Base-by-base conservation (phyloP, 1,140 invertebrate genomes). In the Pseudomyrmex sp. region DNA sequence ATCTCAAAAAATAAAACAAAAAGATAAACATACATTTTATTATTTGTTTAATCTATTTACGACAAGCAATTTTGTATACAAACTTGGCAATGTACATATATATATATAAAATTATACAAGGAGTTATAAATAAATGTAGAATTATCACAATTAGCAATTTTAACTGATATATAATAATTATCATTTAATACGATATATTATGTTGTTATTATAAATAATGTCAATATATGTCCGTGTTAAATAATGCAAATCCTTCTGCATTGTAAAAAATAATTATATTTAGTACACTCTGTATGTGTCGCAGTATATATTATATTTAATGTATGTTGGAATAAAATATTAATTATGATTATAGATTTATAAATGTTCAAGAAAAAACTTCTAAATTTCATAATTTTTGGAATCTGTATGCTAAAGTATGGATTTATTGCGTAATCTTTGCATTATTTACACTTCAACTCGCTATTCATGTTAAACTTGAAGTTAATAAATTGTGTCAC, bases 1-100 rank as follows among this genome's bases (percentile, higher is more conserved):
- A 10, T n/a, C 12, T 35, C 7, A 35, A 76, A 76, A 65, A 18
- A 26, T 52, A 35, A 50, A 65, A 65, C 18, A 50, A 5, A 15
- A 15, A 58, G 13, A 52, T 54, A 1, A 56, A 52, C 9, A 52
- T 77, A 56, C 46, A 72, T 87, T 59, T 82, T 26, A n/a, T 74
- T 15, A 15, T 23, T 82, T 52, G 15, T 20, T 50, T 13, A 48
- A 68, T 77, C 50, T 26, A 77, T 23, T 77, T 68, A 15, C 20
- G 4, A 65, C 23, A 10, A 48, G 48, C 48, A 72, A 76, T 73
- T 87, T 73, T 84, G 18, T 77, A 87, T 68, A 77, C 9, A 62
- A 76, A 61, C 35, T 65, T 46, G 58, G 23, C n/a, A 20, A 69
- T 65, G 23, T 87, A 35, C 35, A 35, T 35, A 35, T 35, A 35